phyloP scores from a whole-genome alignment of 2,797 vertebrate genomes.

The Coreius guichenoti region DNA sequence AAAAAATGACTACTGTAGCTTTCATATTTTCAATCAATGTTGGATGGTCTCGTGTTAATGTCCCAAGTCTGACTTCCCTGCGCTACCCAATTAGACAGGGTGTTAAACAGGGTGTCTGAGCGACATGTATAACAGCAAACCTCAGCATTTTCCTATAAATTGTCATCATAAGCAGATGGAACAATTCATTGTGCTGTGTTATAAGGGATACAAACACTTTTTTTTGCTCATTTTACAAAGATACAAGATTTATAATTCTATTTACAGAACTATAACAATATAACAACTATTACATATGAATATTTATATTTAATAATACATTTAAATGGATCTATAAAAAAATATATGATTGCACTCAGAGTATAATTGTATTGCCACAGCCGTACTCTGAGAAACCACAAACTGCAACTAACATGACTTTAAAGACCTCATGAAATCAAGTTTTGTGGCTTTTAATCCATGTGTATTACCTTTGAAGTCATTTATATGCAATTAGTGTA shows the following conservation, averaged over 20 bases:
- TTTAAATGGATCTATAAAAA: neutral
- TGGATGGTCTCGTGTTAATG: neutral
- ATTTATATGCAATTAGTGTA: neutral
- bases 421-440: neutral
- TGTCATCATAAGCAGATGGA: neutral
- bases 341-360: neutral
- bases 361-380: neutral
- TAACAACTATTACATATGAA: neutral
- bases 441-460: neutral
- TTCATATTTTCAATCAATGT: neutral
- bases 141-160: neutral
- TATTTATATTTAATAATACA: neutral
- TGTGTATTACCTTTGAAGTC: neutral
- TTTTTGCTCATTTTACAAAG: neutral
- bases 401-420: neutral
- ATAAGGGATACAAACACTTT: neutral
- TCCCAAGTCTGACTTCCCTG: neutral
- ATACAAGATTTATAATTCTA: neutral
- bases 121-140: neutral
- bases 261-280: neutral
- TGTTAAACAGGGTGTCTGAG: neutral
- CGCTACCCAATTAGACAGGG: neutral
- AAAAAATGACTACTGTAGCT: neutral
- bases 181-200: neutral
- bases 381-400: neutral